Conservation (phyloP, 2,888 invertebrate genomes). For the Malthinus flaveolus region DNA sequence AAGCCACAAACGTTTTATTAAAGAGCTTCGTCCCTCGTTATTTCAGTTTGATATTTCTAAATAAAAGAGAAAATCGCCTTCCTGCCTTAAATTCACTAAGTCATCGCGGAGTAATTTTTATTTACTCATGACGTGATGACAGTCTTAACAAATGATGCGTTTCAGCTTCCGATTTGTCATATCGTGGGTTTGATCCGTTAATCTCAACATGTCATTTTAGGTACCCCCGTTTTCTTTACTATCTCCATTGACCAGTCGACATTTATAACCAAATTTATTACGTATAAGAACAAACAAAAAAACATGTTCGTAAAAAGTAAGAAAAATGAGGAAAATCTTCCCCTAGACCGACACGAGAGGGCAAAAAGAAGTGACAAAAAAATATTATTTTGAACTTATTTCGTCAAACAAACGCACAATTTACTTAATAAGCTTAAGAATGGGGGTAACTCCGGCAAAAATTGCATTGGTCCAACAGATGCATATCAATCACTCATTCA, state of each 20-base stretch:
- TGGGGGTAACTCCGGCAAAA: conserved; percentile 7
- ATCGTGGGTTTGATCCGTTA: conserved; percentile 30
- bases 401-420: conserved; percentile 7
- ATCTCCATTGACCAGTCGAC: conserved; percentile 29
- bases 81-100: neutral
- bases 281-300: conserved; percentile 22
- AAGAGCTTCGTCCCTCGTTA: neutral
- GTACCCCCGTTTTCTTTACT: conserved; percentile 20
- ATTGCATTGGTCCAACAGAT: conserved; percentile 23
- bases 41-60: neutral
- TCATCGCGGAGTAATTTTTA: conserved; percentile 9
- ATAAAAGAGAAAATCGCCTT: neutral
- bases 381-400: conserved; percentile 10
- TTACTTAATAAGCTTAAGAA: conserved; percentile 1
- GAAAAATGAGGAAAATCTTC: conserved; percentile 4
- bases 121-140: neutral
- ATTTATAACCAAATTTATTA: conserved; percentile 26
- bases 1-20: conserved; percentile 15
- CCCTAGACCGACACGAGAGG: conserved; percentile 6
- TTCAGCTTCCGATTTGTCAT: conserved; percentile 28
- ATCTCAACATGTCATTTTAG: conserved; percentile 23
- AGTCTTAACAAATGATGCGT: conserved; percentile 20
- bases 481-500: conserved; percentile 29
- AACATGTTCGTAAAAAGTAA: conserved; percentile 1
- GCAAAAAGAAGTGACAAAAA: conserved; percentile 6